These are phyloP conservation scores for Calosoma granatense DNA, from an alignment of 1,140 invertebrate genomes.

Conservation along the genomic window DNA sequence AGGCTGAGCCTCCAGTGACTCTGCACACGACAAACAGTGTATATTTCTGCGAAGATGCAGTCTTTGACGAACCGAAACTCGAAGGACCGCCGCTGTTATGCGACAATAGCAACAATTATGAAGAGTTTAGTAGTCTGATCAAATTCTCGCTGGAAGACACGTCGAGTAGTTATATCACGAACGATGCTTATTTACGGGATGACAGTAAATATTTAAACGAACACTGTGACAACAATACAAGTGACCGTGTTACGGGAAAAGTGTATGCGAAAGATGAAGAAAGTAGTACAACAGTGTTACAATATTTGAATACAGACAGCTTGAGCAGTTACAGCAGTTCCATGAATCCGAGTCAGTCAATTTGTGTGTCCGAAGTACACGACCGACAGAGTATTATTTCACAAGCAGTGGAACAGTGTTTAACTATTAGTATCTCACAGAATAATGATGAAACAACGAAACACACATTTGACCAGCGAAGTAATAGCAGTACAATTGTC, in stretches of 20 bases:
- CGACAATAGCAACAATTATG: background rate
- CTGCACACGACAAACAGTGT: background rate
- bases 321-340: background rate
- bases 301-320: background rate
- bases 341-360: background rate
- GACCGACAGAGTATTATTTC: background rate
- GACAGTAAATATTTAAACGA: too few species aligned
- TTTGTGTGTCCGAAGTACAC: background rate
- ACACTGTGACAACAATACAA: too few species aligned
- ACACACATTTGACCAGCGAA: too few species aligned
- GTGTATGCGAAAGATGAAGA: background rate
- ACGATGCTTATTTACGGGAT: background rate
- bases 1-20: background rate
- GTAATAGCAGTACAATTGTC: too few species aligned
- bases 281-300: background rate
- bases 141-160: background rate
- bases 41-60: slow-evolving; percentile 1
- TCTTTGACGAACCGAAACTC: background rate
- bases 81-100: background rate
- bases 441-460: background rate
- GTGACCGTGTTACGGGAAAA: background rate
- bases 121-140: background rate
- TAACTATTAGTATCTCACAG: background rate
- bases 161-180: background rate
- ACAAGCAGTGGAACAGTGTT: background rate